Evolutionary conservation across 2,113 vertebrate genomes (phyloP).

Genomic region (Aplodontia rufa): DNA sequence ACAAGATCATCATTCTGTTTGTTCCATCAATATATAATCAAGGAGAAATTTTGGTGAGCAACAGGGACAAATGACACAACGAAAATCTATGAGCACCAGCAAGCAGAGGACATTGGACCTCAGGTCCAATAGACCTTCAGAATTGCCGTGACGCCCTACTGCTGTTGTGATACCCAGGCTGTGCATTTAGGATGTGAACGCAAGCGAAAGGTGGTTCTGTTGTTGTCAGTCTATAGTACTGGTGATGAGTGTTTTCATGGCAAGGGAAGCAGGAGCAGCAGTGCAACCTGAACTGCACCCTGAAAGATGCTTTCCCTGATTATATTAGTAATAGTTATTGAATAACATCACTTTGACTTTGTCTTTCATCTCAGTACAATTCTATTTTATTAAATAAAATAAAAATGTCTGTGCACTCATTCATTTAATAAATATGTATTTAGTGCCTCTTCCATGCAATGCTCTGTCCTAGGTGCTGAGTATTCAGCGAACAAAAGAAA

Average conservation of each 20-base stretch:
- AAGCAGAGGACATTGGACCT: background rate
- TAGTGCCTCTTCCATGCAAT: background rate
- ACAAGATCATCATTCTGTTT: background rate
- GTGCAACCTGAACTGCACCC: background rate
- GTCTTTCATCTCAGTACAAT: background rate
- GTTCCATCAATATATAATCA: background rate
- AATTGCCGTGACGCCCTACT: no score
- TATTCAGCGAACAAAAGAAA: background rate
- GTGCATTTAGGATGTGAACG: background rate
- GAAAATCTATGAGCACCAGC: background rate
- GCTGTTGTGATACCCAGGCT: background rate
- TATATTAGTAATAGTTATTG: background rate
- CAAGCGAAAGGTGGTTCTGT: background rate
- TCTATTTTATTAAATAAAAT: constrained; percentile 1
- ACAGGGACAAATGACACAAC: background rate
- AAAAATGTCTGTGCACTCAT: background rate
- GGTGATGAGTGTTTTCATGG: background rate
- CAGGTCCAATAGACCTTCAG: background rate
- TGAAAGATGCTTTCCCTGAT: background rate
- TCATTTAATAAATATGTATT: background rate
- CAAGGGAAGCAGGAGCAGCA: no score
- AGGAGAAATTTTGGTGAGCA: background rate
- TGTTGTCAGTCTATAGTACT: background rate
- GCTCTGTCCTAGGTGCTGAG: background rate
- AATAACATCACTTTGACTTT: background rate